Evolutionary conservation across 2,113 vertebrate species (phyloP).

Genomic region (Silurus meridionalis): DNA sequence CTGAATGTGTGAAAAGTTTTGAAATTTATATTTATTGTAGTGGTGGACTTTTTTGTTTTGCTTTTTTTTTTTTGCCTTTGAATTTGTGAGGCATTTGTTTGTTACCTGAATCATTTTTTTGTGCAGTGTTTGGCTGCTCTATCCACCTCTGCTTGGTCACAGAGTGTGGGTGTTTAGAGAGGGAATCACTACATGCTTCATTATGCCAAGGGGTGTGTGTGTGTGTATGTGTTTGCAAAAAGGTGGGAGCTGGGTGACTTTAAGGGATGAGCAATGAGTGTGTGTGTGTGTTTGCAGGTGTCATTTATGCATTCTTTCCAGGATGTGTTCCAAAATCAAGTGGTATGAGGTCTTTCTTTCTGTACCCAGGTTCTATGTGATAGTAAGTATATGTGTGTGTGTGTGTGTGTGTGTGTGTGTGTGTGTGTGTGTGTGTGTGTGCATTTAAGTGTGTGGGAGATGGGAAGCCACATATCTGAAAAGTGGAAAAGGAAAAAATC

Average conservation of each 20-base stretch:
- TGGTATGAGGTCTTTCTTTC: conserved; percentile 31
- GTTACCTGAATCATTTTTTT: conserved; percentile 6
- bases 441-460: conserved; percentile 53
- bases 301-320: conserved; percentile 55
- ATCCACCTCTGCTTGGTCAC: conserved; percentile 36
- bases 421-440: conserved; percentile 16
- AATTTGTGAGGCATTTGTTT: conserved; percentile 6
- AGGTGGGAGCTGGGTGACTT: conserved; percentile 22
- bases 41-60: not conserved
- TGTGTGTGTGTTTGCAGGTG: conserved; percentile 27
- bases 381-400: conserved; percentile 9
- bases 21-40: not conserved
- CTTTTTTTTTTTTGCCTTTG: not conserved
- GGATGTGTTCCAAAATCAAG: conserved; percentile 54
- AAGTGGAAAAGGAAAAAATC: conserved; percentile 37
- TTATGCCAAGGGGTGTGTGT: conserved; percentile 28
- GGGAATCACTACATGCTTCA: conserved; percentile 44
- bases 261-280: not conserved
- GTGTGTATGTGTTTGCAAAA: conserved; percentile 7
- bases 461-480: conserved; percentile 52
- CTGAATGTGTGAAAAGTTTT: not conserved
- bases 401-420: conserved; percentile 36
- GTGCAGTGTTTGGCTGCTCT: conserved; percentile 6
- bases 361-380: conserved; percentile 13
- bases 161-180: conserved; percentile 38